Conservation (phyloP, 1,140 invertebrate genomes). For the Aethina tumida region DNA sequence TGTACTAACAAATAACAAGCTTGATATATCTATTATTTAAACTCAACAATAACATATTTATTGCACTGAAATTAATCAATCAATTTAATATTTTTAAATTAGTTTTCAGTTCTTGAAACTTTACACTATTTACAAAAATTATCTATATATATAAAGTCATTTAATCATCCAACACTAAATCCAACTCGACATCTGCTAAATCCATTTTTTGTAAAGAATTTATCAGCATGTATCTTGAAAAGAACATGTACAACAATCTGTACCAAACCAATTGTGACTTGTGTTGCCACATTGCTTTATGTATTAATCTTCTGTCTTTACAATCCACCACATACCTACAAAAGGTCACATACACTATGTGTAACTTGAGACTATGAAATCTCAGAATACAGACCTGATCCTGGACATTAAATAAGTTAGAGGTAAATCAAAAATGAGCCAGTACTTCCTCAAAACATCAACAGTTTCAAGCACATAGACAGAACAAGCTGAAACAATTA, state of each 20-base stretch:
- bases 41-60: not conserved
- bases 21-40: no score
- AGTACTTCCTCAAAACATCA: slow-evolving; percentile 80
- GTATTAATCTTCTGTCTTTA: slow-evolving; percentile 44
- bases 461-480: slow-evolving; percentile 75
- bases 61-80: not conserved
- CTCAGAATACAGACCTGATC: slow-evolving; percentile 49
- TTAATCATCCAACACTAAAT: slow-evolving; percentile 59
- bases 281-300: slow-evolving; percentile 76
- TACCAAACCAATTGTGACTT: slow-evolving; percentile 89
- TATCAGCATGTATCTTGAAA: slow-evolving; percentile 84
- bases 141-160: not conserved
- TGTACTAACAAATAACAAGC: no score
- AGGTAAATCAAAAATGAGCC: slow-evolving; percentile 70
- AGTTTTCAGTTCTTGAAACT: no score
- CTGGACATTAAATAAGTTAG: slow-evolving; percentile 64
- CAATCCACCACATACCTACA: slow-evolving; percentile 49
- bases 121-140: not conserved
- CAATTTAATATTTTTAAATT: not conserved
- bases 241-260: slow-evolving; percentile 76
- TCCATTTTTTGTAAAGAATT: slow-evolving; percentile 72
- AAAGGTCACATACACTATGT: slow-evolving; percentile 7
- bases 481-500: slow-evolving; percentile 61
- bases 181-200: slow-evolving; percentile 59
- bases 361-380: no score